Evolutionary conservation across 2,113 vertebrate genomes (phyloP), one percentile per base, ranked within the genome.

Genomic region (Manacus vitellinus): DNA sequence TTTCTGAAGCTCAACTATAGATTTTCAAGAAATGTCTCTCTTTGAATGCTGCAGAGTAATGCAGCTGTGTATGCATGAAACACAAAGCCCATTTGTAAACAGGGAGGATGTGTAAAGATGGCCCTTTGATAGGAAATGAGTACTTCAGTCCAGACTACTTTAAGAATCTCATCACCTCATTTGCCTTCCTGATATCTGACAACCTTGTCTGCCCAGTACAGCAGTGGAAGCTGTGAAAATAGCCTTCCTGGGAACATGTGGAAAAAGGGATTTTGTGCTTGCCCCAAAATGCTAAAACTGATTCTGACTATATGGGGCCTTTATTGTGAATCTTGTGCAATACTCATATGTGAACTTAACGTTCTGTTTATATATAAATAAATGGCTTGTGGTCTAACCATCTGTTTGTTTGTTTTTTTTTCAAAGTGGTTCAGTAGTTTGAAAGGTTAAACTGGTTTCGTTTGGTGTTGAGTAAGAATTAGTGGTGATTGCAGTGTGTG

Each of bases 381-480:
- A 23, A 37, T 49, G 22, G 31, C 17, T 72, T 70, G 35, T 63
- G 33, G 19, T 80, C 30, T 90, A 25, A n/a, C 70, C 62, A 49
- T 90, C 74, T 83, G 28, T 28, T 52, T n/a, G 39, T 39, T 39
- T 41, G 39, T 24, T 49, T 58, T 30, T 65, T 80, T 88, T 88
- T 41, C 54, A 24, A 20, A 62, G 55, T 19, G 39, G 17, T 73
- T 84, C 56, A 78, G 65, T 43, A 54, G 43, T 87, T 84, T 85
- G 65, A 55, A 86, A 86, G 70, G 56, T 82, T 89, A 52, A 80
- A 78, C 56, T 87, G 65, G 25, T 84, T 97, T 94, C 72, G 25
- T 85, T 22, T 89, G 62, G 35, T 12, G 14, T 87, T 65, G 81
- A 88, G 19, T 63, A 72, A 59, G 63, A 88, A 46, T 76, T 58